Evolutionary conservation across 2,797 vertebrate species (phyloP), one percentile per base, ranked within the genome.

Genomic region (Thalassophryne amazonica): DNA sequence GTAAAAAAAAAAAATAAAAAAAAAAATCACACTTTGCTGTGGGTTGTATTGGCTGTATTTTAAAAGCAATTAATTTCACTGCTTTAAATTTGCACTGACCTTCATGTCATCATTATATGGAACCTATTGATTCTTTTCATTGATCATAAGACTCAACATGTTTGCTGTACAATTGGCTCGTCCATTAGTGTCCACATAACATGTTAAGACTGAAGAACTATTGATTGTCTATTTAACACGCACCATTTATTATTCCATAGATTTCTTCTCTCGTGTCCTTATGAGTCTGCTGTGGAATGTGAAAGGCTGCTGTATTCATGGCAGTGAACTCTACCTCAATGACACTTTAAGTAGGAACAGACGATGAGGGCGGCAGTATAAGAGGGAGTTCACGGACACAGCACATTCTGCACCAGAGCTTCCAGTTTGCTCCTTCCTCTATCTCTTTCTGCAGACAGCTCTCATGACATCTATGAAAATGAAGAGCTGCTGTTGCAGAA

Each of bases 221-320:
- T 87, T 51, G 76, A 81, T 84, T 74, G 32, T 55, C 45, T 69
- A 49, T 67, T 69, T 79, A 71, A 52, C 60, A 45, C 69, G 30
- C 40, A 41, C 52, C 48, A 78, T 86, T 83, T 77, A 60, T 79
- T 73, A 76, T 64, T 67, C 25, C 61, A 73, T 83, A 53, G 78
- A 83, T 86, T 78, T 25, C 14, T 45, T 74, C 46, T 28, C 33
- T 17, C 8, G 38, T 34, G 14, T 49, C 52, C 40, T 41, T 58
- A 53, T 49, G 56, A 29, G 55, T 42, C 33, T 46, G 39, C 22
- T 36, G 36, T 11, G 49, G 34, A 50, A 31, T 0, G 28, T 17
- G 35, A 40, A 53, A 43, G 21, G 32, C 11, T 52, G 22, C 33
- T 40, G 38, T 20, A 45, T 39, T 60, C 20, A 55, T 27, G 37